Evolutionary conservation across 2,113 vertebrate genomes (phyloP), one percentile per base, ranked within the genome.

Genomic region (Marmota flaviventris): DNA sequence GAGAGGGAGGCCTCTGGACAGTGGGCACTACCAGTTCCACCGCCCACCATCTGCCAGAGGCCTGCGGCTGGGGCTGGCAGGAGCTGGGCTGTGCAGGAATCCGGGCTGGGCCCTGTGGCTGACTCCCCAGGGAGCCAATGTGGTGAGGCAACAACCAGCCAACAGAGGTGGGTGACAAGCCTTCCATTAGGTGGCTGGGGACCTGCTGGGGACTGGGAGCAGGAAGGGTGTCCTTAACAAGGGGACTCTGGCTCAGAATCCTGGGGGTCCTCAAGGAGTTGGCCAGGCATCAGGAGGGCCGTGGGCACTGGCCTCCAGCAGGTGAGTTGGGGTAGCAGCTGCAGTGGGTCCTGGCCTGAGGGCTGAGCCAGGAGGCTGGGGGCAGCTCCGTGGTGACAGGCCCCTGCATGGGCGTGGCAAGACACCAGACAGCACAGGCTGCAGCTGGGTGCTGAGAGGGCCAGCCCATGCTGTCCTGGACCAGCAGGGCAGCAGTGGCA

Each of bases 261-360:
- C 5, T 17, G n/a, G 1, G 81, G 69, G 56, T 10, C 2, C 24
- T 14, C 2, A 3, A 24, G 81, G 70, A 32, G 81, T 12, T 39
- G 1, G 18, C 56, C 67, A 20, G 42, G 42, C 42, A 5, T 1
- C 13, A 5, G 11, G 22, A 63, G 91, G 73, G 48, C 25, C 0
- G 2, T 0, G 10, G 10, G 32, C n/a, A n/a, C 39, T 58, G 61
- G 72, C 24, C 65, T 42, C 4, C 17, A 17, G 45, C 39, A 45
- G 37, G 42, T 0, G 0, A 56, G 37, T 11, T 45, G 1, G 6
- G 29, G n/a, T 45, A 13, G 6, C 8, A 18, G 45, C 29, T 10
- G 61, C 39, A 29, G 51, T 4, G 9, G 67, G 22, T 25, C 27
- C 32, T 13, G 58, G 48, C 45, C n/a, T 42, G n/a, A 27, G 37